Conservation (phyloP, 2,888 invertebrate species). For the Callyntrura sp. region DNA sequence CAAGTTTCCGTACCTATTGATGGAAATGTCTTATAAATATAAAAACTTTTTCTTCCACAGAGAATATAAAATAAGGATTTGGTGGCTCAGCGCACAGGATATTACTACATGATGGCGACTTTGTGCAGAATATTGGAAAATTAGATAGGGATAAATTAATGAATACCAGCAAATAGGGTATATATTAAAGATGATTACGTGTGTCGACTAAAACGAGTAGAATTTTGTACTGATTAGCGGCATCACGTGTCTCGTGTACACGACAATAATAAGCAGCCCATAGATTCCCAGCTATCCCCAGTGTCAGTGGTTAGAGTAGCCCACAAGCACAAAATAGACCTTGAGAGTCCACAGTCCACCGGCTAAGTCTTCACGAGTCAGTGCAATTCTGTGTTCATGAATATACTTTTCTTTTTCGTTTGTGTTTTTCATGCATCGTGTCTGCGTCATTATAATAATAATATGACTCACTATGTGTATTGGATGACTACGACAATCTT, state of each 20-base stretch:
- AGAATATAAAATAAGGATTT: slow-evolving; percentile 4
- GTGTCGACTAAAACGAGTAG: too few species aligned
- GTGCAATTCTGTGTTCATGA: neutral
- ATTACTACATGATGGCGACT: slow-evolving; percentile 22
- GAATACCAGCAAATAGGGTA: neutral
- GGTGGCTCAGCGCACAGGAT: slow-evolving; percentile 32
- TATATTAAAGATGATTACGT: too few species aligned
- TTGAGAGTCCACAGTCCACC: too few species aligned
- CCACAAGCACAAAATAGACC: neutral
- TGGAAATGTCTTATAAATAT: neutral
- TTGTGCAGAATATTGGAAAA: slow-evolving; percentile 47
- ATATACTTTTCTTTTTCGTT: neutral
- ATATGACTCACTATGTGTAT: slow-evolving; percentile 44
- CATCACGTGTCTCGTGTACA: too few species aligned
- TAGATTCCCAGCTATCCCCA: too few species aligned
- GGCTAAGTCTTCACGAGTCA: too few species aligned
- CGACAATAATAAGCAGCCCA: too few species aligned
- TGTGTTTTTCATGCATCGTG: neutral
- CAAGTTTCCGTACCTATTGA: neutral
- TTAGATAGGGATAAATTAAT: slow-evolving; percentile 2
- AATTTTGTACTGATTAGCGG: too few species aligned
- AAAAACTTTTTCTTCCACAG: too few species aligned
- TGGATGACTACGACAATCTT: neutral
- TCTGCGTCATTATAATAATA: neutral
- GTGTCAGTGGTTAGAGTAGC: neutral